Base-by-base conservation (phyloP, 2,888 invertebrate species). In the Pollenia angustigena region DNA sequence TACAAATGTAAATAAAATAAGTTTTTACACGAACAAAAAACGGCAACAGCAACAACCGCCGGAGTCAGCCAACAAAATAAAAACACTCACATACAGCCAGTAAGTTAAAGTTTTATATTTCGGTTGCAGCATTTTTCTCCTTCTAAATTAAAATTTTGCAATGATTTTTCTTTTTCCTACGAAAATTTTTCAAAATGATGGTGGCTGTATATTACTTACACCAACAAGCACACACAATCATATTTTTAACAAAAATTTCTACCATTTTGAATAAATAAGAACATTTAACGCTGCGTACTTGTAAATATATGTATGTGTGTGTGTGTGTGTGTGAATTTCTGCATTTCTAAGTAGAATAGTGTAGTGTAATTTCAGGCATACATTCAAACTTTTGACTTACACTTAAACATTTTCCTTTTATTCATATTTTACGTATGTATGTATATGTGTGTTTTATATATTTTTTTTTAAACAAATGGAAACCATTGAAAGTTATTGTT, bases 221-320 rank as follows among this genome's bases (percentile, higher is more conserved):
- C 32, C 18, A 2, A 50, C 18, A 50, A n/a, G 16, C 18, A 54
- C 14, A 58, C 11, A n/a, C 23, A 23, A 8, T 16, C 32, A n/a
- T 11, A 8, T 18, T 42, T 69, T 11, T 46, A 32, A 74, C 32
- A 32, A 75, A 75, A 75, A 52, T 62, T 75, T 75, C 75, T 75
- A 64, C 62, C 75, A 75, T 75, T 62, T 75, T 75, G 75, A 75
- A 75, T 75, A 75, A 64, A 52, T 75, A 75, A 75, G 74, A 75
- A 62, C 0, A 42, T n/a, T 52, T 52, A 44, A 64, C 44, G 44
- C 56, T 44, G 44, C n/a, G 3, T 16, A 23, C 44, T 56, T n/a
- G 32, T 52, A 16, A 10, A 9, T 46, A 18, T 58, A 18, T 40
- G 14, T 52, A 18, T 18, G 16, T 44, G 40, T 52, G 56, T 0